A percentile compares a stretch with the other conserved stretches of the same genome.
These are phyloP conservation scores for Corynorhinus townsendii DNA, from an alignment of 2,113 vertebrate genomes.

Conservation along the genomic window DNA sequence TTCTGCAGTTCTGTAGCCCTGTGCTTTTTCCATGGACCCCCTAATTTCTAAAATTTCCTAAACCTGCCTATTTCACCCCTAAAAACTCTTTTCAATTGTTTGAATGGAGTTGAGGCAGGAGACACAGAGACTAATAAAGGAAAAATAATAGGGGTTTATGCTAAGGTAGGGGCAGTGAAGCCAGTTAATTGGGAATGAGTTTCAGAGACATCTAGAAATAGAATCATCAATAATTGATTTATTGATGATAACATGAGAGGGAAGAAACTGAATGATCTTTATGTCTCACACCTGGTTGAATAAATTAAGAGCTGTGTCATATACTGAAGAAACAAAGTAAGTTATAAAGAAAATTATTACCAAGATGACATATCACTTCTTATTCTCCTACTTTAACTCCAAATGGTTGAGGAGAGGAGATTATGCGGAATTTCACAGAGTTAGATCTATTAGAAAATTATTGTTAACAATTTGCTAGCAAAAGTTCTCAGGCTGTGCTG, in stretches of 20 bases:
- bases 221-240: not conserved
- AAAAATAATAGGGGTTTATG: no score
- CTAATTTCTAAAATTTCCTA: no score
- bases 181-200: not conserved
- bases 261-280: not conserved
- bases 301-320: not conserved
- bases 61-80: no score
- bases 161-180: no score
- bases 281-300: not conserved
- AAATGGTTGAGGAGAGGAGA: not conserved
- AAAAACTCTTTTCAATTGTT: no score
- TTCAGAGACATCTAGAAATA: not conserved
- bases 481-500: not conserved
- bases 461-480: no score
- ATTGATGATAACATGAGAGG: not conserved
- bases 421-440: not conserved
- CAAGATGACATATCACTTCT: not conserved
- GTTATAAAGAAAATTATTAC: not conserved
- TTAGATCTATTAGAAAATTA: not conserved
- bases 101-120: no score
- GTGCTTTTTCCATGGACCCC: no score
- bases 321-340: not conserved
- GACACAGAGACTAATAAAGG: no score
- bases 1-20: no score
- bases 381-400: not conserved